phyloP scores from a whole-genome alignment of 30 jellyfish, hydroid and myxozoan species.

The Morbakka virulenta region DNA sequence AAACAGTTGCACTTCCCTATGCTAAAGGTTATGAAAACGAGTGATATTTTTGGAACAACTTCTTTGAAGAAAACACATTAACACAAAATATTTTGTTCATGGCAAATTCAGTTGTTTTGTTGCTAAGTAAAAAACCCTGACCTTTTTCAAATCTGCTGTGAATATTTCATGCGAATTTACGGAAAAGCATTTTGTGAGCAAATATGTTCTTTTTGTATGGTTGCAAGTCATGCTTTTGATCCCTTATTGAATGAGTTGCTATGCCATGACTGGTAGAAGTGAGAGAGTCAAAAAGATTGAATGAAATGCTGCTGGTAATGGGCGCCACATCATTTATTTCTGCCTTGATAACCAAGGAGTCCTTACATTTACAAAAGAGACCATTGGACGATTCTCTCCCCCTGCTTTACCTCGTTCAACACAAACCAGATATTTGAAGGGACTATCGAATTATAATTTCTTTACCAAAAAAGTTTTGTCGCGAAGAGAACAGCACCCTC shows the following conservation, averaged over 20 bases:
- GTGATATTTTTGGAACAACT: neutral
- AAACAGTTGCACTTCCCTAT: neutral
- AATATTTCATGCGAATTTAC: neutral
- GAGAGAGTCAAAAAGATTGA: neutral
- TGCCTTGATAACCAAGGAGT: neutral
- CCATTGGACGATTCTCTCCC: neutral
- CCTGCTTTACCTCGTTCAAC: neutral
- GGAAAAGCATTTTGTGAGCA: neutral
- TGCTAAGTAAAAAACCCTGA: neutral
- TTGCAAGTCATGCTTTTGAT: neutral
- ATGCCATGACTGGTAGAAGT: neutral
- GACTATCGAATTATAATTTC: too few species aligned
- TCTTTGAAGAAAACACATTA: neutral
- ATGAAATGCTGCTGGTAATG: neutral
- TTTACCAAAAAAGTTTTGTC: too few species aligned
- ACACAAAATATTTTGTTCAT: neutral
- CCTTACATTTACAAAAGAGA: neutral
- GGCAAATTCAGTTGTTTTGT: neutral
- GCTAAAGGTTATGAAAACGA: neutral
- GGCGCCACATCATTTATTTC: neutral
- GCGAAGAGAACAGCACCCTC: too few species aligned
- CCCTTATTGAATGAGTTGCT: neutral
- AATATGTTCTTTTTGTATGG: neutral
- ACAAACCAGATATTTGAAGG: too few species aligned
- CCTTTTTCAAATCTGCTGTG: neutral